Conservation (phyloP, 2,888 invertebrate genomes). For the Temnothorax unifasciatus region DNA sequence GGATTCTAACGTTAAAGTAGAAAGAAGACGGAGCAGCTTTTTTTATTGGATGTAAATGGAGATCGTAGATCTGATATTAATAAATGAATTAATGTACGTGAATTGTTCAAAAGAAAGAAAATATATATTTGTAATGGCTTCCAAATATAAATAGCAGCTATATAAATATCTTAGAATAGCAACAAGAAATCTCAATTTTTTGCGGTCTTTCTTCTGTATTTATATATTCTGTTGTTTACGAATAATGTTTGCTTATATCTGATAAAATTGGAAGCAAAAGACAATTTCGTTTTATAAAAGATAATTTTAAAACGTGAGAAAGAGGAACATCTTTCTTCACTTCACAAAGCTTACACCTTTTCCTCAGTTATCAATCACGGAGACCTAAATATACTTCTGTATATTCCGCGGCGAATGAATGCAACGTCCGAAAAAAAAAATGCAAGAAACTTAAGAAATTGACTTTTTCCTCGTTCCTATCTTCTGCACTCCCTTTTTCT, state of each 20-base stretch:
- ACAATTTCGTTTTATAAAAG: not conserved
- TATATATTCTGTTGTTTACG: not conserved
- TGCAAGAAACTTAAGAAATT: not conserved
- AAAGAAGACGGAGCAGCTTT: not conserved
- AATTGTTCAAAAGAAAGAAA: not conserved
- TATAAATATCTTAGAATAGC: not conserved
- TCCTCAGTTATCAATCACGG: not conserved
- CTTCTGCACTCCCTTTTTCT: not conserved
- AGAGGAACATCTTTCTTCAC: not conserved
- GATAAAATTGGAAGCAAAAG: not conserved
- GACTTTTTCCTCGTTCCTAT: slow-evolving; percentile 3
- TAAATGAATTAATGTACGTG: not conserved
- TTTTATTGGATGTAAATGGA: not conserved
- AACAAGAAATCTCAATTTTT: not conserved
- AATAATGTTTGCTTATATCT: not conserved
- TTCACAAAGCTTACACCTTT: not conserved
- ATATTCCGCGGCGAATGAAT: not conserved
- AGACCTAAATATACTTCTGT: not conserved
- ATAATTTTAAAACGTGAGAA: not conserved
- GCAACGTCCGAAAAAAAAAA: slow-evolving; percentile 1
- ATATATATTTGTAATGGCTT: not conserved
- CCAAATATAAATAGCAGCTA: not conserved
- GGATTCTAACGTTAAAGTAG: not conserved
- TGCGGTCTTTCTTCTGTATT: not conserved
- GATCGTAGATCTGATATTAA: not conserved